Percentiles rank a stretch among this genome's conserved stretches.
phyloP scores from a whole-genome alignment of 2,888 invertebrate species.

The Hemicrepidius hirtus region DNA sequence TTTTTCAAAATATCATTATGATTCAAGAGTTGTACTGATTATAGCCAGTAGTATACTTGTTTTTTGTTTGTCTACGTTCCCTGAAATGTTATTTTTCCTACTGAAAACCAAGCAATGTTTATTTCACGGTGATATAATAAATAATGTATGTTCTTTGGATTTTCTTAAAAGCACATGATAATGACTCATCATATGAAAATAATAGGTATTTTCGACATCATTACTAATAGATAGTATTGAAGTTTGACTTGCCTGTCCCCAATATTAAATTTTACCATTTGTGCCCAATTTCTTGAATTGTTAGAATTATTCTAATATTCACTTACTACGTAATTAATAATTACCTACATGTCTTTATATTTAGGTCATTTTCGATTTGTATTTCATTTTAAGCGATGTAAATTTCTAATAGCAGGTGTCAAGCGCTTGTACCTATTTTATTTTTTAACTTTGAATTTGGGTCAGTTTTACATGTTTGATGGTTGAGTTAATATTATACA shows the following conservation, averaged over 20 bases:
- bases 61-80: too few relatives aligned
- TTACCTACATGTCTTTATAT: too few relatives aligned
- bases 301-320: neutral
- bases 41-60: too few relatives aligned
- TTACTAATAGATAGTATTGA: conserved; percentile 4
- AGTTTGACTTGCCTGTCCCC: neutral
- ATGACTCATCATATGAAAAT: conserved; percentile 4
- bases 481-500: too few relatives aligned
- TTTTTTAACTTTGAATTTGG: neutral
- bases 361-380: neutral
- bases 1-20: too few relatives aligned
- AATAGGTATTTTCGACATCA: conserved; percentile 12
- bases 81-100: too few relatives aligned
- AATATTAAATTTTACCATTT: neutral
- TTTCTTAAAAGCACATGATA: neutral
- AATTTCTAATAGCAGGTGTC: conserved; percentile 7
- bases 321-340: neutral
- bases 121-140: too few relatives aligned
- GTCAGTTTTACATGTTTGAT: neutral
- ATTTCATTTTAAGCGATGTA: neutral
- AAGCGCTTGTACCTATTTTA: neutral
- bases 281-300: neutral
- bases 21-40: too few relatives aligned
- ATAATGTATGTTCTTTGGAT: neutral
- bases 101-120: too few relatives aligned